Conservation (phyloP, 92 coral and sea anemone species). For the Heteractis magnifica region DNA sequence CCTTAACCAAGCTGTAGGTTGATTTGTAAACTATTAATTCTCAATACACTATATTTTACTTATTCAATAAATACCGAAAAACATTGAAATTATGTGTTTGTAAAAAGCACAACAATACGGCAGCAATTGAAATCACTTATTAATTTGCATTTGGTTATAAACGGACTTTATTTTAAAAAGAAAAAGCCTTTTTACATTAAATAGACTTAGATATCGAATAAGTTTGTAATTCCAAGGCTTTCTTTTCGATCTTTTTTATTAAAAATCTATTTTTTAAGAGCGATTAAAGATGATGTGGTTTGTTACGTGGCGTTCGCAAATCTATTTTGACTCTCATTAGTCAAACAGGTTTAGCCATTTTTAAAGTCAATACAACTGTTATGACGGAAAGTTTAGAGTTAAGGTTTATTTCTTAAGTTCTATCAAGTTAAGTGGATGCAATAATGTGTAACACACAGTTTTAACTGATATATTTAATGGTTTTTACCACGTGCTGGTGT, state of each 20-base stretch:
- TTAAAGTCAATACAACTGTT: not conserved
- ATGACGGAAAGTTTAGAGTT: not conserved
- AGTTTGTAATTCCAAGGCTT: not conserved
- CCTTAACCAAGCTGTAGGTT: not conserved
- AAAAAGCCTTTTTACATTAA: not conserved
- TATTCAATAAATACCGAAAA: not conserved
- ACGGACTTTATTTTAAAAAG: not conserved
- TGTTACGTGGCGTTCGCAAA: constrained; percentile 2
- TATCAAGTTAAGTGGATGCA: not conserved
- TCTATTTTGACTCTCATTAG: constrained; percentile 3
- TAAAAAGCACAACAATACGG: constrained; percentile 6
- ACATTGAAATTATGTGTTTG: not conserved
- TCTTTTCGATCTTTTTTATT: not conserved
- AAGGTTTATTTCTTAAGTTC: not conserved
- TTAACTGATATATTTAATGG: not conserved
- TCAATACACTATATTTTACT: not conserved
- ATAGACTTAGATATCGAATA: not conserved
- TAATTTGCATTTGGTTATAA: not conserved
- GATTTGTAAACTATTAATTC: not conserved
- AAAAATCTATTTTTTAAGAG: not conserved
- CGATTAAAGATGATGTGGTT: not conserved
- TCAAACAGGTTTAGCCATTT: not conserved
- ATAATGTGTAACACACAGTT: not conserved
- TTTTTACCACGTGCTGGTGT: not conserved
- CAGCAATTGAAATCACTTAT: not conserved